Percentiles rank a stretch among this genome's conserved stretches.
phyloP scores from a whole-genome alignment of 2,113 vertebrate species.

The Anguilla rostrata region DNA sequence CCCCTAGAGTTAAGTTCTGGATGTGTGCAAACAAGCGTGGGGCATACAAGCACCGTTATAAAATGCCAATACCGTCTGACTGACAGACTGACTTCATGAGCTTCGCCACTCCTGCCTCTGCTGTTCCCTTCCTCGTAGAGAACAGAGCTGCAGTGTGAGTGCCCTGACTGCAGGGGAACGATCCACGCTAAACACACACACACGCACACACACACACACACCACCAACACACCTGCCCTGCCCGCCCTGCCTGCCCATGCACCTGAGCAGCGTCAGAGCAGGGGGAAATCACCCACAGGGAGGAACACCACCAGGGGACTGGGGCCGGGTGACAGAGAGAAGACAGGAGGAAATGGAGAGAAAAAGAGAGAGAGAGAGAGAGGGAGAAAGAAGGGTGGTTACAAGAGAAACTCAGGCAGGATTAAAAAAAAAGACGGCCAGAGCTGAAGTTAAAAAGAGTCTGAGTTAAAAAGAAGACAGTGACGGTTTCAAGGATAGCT shows the following conservation, averaged over 20 bases:
- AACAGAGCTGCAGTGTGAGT: not conserved
- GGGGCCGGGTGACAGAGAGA: not conserved
- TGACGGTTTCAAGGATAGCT: not conserved
- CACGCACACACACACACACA: too few species aligned
- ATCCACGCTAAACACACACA: too few species aligned
- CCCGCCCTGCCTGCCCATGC: not conserved
- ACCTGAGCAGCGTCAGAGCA: slow-evolving; percentile 27
- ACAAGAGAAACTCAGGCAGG: not conserved
- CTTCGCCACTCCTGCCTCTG: not conserved
- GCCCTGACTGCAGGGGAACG: too few species aligned
- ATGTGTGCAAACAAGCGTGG: not conserved
- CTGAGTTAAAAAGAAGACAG: not conserved
- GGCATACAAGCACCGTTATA: not conserved
- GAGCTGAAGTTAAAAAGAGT: not conserved
- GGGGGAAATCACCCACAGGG: slow-evolving; percentile 41
- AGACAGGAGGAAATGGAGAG: not conserved
- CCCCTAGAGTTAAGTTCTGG: not conserved
- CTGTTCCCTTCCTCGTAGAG: not conserved
- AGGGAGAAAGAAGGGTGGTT: not conserved
- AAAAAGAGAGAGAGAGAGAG: slow-evolving; percentile 5
- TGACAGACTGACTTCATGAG: not conserved
- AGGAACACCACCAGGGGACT: slow-evolving; percentile 34
- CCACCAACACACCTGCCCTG: not conserved
- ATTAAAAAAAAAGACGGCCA: not conserved
- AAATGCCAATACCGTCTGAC: not conserved